Evolutionary conservation across 1,140 invertebrate genomes (phyloP).

Genomic region (Papilio xuthus): DNA sequence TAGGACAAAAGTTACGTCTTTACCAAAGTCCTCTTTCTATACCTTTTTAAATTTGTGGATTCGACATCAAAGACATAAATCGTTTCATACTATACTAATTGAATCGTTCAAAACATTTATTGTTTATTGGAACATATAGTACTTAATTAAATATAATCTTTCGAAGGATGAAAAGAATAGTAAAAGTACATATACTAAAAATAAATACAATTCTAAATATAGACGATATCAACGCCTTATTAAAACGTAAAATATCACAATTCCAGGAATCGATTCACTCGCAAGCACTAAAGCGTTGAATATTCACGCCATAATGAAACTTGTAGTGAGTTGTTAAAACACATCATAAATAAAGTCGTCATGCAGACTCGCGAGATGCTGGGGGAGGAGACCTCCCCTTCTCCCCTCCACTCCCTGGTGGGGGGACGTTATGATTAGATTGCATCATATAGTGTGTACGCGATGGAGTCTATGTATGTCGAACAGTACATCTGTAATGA

Average conservation of each 20-base stretch:
- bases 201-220: no score
- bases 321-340: conserved; percentile 36
- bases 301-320: conserved; percentile 37
- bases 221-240: background rate
- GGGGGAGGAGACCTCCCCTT: background rate
- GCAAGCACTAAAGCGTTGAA: background rate
- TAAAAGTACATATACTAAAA: no score
- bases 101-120: no score
- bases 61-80: no score
- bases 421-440: conserved; percentile 26
- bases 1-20: no score
- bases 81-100: no score
- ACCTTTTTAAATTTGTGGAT: no score
- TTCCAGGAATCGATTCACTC: background rate
- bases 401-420: background rate
- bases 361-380: background rate
- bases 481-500: conserved; percentile 21
- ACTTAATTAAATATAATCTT: no score
- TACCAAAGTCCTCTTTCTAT: no score
- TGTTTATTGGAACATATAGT: no score
- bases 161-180: no score
- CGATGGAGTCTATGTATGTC: background rate
- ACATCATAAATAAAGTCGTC: conserved; percentile 34
- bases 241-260: background rate
- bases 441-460: conserved; percentile 33